Evolutionary conservation across 1,140 invertebrate species (phyloP).

Genomic region (Rhizoglyphus robini): DNA sequence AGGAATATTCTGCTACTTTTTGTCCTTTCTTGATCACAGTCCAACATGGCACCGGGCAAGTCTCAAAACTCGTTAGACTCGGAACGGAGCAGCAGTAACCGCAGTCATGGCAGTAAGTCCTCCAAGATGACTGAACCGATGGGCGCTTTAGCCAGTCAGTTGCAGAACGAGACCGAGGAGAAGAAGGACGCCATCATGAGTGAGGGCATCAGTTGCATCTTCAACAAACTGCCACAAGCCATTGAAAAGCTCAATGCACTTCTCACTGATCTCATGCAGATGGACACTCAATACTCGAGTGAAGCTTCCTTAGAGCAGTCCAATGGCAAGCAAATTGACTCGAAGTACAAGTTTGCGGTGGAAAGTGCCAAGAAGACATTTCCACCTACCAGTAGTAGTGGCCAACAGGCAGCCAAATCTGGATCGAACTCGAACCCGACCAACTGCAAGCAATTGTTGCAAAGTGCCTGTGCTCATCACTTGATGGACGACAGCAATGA

Average conservation of each 20-base stretch:
- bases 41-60: no score
- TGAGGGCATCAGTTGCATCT: background rate
- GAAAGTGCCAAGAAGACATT: background rate
- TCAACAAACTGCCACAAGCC: background rate
- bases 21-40: no score
- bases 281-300: background rate
- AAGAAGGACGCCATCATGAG: conserved; percentile 1
- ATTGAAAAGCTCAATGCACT: background rate
- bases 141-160: no score
- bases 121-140: no score
- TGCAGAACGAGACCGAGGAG: background rate
- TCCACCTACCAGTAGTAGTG: no score
- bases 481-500: background rate
- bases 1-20: no score
- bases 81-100: no score
- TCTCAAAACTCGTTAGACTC: no score
- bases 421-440: background rate
- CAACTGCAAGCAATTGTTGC: background rate
- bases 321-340: background rate
- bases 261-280: background rate
- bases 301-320: no score
- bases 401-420: no score
- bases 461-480: background rate
- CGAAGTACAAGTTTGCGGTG: background rate
- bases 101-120: no score